Conservation (phyloP, 2,888 invertebrate genomes). For the Cantharis flavilabris region DNA sequence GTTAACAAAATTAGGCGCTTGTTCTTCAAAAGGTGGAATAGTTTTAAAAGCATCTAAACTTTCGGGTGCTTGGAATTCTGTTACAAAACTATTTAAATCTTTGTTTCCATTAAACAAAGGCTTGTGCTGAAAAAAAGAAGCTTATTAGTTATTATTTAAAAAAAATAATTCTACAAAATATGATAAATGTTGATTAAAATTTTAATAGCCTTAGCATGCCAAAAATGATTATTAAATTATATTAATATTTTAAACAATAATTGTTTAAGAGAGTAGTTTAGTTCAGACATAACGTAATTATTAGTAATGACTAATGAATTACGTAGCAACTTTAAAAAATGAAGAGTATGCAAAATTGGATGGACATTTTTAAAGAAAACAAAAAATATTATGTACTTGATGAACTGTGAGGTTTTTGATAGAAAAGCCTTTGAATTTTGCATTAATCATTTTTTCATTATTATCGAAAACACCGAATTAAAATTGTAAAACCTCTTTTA, state of each 20-base stretch:
- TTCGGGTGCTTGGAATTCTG: not conserved
- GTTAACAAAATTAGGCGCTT: slow-evolving; percentile 65
- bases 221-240: not conserved
- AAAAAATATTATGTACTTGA: not conserved
- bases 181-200: not conserved
- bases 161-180: not conserved
- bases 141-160: not conserved
- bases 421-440: not conserved
- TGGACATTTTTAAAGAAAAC: not conserved
- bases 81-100: not conserved
- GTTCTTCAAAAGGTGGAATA: slow-evolving; percentile 61
- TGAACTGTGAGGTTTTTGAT: not conserved
- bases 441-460: not conserved
- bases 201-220: not conserved
- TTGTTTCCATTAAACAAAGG: not conserved
- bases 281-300: no score
- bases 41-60: not conserved
- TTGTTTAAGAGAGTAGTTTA: no score
- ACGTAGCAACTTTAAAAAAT: not conserved
- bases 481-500: not conserved
- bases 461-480: not conserved
- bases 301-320: no score
- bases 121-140: not conserved
- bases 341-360: not conserved
- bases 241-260: not conserved